Conservation (phyloP, 2,113 vertebrate species). For the Lagopus muta region DNA sequence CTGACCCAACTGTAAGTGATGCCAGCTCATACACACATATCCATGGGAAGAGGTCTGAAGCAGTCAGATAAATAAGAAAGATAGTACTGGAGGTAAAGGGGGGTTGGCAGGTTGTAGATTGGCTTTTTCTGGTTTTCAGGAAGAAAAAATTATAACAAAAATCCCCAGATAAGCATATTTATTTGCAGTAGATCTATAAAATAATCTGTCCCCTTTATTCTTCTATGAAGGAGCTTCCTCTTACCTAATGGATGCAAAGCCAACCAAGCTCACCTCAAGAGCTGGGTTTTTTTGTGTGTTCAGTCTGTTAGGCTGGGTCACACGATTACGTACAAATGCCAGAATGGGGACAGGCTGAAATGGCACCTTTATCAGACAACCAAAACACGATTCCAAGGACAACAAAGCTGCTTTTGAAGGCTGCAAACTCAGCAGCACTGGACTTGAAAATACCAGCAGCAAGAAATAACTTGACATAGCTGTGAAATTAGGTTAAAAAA, state of each 20-base stretch:
- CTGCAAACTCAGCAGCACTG: accelerated
- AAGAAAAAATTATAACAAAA: not conserved
- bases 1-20: not conserved
- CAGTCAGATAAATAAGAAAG: not conserved
- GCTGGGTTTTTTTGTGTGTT: too few relatives aligned
- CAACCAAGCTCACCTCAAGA: not conserved
- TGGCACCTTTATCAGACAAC: not conserved
- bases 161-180: not conserved
- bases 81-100: not conserved
- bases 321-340: not conserved
- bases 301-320: not conserved
- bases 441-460: not conserved
- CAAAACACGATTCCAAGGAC: not conserved
- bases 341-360: not conserved
- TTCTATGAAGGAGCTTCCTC: not conserved
- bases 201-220: not conserved
- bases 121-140: not conserved
- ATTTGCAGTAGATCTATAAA: not conserved
- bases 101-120: not conserved
- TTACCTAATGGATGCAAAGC: not conserved
- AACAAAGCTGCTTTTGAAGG: not conserved
- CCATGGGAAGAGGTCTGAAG: not conserved
- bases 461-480: not conserved
- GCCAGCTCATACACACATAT: not conserved
- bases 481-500: conserved; percentile 9